Conservation (phyloP, 2,797 vertebrate genomes). For the Pagetopsis macropterus region DNA sequence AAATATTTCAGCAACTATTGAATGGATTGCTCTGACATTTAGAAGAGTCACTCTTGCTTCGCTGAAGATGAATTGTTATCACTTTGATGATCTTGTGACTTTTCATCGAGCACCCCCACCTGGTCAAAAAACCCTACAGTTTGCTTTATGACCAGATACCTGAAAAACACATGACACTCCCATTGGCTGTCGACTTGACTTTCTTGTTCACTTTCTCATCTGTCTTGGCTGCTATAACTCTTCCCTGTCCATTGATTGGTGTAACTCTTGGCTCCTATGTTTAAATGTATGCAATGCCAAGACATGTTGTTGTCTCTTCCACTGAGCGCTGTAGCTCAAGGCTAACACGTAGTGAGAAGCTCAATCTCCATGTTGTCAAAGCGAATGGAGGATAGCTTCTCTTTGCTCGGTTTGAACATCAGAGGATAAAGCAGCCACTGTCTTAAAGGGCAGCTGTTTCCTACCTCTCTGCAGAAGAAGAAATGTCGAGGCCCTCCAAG, state of each 20-base stretch:
- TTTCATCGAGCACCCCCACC: too few relatives aligned
- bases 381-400: slow-evolving; percentile 46
- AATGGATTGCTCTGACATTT: not conserved
- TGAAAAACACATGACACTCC: not conserved
- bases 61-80: not conserved
- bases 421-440: slow-evolving; percentile 64
- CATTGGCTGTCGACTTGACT: not conserved
- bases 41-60: not conserved
- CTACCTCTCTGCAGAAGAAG: slow-evolving; percentile 52
- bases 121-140: too few relatives aligned
- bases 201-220: not conserved
- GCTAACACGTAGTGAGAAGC: slow-evolving; percentile 30
- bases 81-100: too few relatives aligned
- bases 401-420: slow-evolving; percentile 48
- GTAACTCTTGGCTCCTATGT: slow-evolving; percentile 7
- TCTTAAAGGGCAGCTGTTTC: slow-evolving; percentile 66
- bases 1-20: not conserved
- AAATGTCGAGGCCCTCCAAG: slow-evolving; percentile 62
- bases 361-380: slow-evolving; percentile 49
- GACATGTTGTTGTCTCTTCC: slow-evolving; percentile 37
- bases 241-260: slow-evolving; percentile 11
- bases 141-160: too few relatives aligned
- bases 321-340: slow-evolving; percentile 9
- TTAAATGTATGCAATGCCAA: slow-evolving; percentile 13
- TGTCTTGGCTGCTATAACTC: slow-evolving; percentile 4